These are phyloP conservation scores for Calcarius ornatus DNA, from an alignment of 2,113 vertebrate genomes.

Conservation along the genomic window DNA sequence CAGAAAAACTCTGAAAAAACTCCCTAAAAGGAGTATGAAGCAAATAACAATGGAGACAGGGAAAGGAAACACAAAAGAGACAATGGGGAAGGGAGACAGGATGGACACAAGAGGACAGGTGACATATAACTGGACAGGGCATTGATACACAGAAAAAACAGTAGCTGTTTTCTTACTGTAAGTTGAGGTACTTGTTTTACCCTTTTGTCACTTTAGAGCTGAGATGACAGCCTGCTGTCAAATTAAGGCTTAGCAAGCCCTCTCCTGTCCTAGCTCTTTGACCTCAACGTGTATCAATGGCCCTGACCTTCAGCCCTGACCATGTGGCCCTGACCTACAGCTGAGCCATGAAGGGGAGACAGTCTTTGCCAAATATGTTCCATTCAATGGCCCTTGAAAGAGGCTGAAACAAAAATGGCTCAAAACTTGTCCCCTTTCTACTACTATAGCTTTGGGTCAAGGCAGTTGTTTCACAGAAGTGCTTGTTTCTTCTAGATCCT, in stretches of 20 bases:
- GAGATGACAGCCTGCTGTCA: neutral
- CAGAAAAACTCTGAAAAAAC: neutral
- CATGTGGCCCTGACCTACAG: neutral
- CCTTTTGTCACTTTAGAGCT: neutral
- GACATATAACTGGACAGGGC: neutral
- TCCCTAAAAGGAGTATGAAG: neutral
- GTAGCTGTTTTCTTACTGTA: neutral
- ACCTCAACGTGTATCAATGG: neutral
- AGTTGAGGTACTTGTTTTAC: neutral
- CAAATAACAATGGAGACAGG: neutral
- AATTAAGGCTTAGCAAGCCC: neutral
- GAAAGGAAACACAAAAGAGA: neutral
- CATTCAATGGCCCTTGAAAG: fast-evolving
- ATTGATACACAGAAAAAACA: neutral
- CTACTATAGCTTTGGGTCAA: neutral
- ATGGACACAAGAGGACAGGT: neutral
- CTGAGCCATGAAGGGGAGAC: neutral
- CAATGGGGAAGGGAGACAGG: neutral
- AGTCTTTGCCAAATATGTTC: neutral
- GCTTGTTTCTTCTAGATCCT: neutral
- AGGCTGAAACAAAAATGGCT: neutral
- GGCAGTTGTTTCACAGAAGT: neutral
- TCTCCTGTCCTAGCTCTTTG: neutral
- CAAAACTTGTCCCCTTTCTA: neutral
- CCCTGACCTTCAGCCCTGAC: neutral